Evolutionary conservation across 1,140 invertebrate species (phyloP).

Genomic region (Alviniconcha marisindica): DNA sequence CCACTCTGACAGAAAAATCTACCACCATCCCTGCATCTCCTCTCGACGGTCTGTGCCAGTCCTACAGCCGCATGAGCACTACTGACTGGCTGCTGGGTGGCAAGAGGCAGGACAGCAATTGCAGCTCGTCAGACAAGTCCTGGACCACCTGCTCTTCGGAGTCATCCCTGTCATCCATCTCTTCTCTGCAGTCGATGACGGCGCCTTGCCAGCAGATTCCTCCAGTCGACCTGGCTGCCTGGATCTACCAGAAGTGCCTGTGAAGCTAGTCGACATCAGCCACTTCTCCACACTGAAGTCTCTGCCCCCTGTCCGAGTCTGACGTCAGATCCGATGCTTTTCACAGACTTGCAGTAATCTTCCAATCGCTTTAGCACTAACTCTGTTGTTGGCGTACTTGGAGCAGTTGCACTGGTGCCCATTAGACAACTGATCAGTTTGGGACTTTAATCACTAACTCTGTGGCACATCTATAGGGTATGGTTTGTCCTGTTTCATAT

Average conservation of each 20-base stretch:
- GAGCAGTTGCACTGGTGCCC: no score
- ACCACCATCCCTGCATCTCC: not conserved
- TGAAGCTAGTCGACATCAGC: no score
- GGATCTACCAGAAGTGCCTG: conserved; percentile 26
- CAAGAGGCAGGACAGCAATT: not conserved
- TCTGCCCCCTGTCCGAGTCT: no score
- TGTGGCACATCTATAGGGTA: no score
- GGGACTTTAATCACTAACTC: no score
- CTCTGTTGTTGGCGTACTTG: no score
- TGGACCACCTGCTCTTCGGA: not conserved
- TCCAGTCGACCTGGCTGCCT: not conserved
- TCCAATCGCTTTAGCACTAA: no score
- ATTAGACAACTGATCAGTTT: no score
- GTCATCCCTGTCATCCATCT: not conserved
- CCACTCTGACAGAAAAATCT: not conserved
- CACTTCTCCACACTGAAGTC: no score
- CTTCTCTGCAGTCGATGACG: not conserved
- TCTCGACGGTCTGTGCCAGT: not conserved
- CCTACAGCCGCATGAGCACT: conserved; percentile 18
- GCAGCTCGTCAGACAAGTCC: not conserved
- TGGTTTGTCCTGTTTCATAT: no score
- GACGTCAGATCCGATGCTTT: no score
- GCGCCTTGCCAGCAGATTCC: not conserved
- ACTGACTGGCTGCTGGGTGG: conserved; percentile 11
- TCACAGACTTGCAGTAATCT: no score